Evolutionary conservation across 2,888 invertebrate species (phyloP).

Genomic region (Idaea biselata): DNA sequence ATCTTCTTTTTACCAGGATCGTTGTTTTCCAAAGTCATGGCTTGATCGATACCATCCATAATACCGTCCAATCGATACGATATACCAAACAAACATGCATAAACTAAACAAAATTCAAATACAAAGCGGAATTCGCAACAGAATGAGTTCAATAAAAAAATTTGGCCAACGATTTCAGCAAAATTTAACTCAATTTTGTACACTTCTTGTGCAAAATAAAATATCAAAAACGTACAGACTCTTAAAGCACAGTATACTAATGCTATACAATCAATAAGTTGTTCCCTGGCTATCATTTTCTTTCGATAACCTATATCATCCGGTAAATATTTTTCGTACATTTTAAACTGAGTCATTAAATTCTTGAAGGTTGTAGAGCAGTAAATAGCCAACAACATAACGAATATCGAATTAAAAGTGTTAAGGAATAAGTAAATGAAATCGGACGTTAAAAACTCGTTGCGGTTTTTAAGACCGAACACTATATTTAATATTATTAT

Average conservation of each 20-base stretch:
- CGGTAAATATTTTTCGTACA: conserved; percentile 12
- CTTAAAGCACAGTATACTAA: neutral
- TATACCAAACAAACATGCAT: conserved; percentile 30
- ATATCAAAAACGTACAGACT: neutral
- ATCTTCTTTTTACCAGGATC: neutral
- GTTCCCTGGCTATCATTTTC: conserved; percentile 1
- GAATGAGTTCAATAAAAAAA: conserved; percentile 13
- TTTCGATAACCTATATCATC: conserved; percentile 5
- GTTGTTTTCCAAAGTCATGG: conserved; percentile 6
- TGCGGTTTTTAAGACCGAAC: neutral
- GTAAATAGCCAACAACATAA: conserved; percentile 10
- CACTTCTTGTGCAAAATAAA: neutral
- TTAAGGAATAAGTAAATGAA: conserved; percentile 17
- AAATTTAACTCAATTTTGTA: neutral
- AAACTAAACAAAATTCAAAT: conserved; percentile 34
- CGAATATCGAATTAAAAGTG: conserved; percentile 11
- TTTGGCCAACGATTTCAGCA: neutral
- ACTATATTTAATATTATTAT: neutral
- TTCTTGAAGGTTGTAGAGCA: conserved; percentile 10
- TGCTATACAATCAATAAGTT: conserved; percentile 1
- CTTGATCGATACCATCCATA: conserved; percentile 26
- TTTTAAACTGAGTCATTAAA: conserved; percentile 6
- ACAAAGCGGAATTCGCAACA: conserved; percentile 32
- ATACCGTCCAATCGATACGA: conserved; percentile 38
- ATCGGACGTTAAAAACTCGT: neutral